Evolutionary conservation across 2,113 vertebrate species (phyloP).

Genomic region (Ranitomeya variabilis): DNA sequence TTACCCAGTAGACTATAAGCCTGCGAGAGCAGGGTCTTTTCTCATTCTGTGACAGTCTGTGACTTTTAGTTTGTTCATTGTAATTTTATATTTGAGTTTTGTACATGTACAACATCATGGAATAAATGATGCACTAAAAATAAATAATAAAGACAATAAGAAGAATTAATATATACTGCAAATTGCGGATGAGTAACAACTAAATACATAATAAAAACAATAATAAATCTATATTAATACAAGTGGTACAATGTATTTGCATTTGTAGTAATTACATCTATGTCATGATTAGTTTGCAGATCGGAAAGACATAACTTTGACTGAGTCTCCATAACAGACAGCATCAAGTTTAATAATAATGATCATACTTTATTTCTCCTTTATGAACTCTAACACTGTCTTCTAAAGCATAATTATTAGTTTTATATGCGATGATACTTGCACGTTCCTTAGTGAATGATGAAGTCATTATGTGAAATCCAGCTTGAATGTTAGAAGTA

Average conservation of each 20-base stretch:
- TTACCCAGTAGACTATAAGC: no score
- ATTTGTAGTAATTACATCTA: background rate
- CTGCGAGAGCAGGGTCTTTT: no score
- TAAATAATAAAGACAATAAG: no score
- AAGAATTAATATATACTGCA: no score
- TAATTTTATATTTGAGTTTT: no score
- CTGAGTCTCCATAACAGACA: background rate
- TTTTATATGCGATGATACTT: background rate
- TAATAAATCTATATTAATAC: background rate
- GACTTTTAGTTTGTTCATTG: no score
- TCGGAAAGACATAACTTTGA: background rate
- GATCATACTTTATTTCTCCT: background rate
- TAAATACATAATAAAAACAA: background rate
- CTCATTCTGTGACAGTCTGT: no score
- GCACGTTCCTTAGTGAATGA: background rate
- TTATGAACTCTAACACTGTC: background rate
- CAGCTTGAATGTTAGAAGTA: background rate
- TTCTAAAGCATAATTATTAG: background rate
- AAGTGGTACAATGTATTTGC: background rate
- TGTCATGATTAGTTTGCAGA: background rate
- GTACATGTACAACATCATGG: no score
- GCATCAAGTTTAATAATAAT: background rate
- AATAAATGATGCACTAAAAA: no score
- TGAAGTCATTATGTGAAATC: slow-evolving; percentile 15
- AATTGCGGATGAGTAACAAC: background rate